Percentiles rank a stretch among this genome's conserved stretches.
Evolutionary conservation across 2,797 vertebrate species (phyloP).

Genomic region (Balearica regulorum): DNA sequence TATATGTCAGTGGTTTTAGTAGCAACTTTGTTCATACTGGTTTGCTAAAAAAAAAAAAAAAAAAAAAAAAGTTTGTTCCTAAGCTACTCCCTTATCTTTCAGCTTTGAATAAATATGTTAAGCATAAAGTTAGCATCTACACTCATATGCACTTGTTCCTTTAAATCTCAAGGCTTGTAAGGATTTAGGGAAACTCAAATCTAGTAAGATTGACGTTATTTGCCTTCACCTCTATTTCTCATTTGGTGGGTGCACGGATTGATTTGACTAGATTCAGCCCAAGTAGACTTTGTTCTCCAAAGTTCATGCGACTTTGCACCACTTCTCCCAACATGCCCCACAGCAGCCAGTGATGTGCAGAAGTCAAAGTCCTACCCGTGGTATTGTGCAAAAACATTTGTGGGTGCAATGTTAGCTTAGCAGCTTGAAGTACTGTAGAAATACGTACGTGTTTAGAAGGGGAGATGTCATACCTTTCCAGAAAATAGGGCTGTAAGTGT

Average conservation of each 20-base stretch:
- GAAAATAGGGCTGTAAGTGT: background rate
- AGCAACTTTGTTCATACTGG: background rate
- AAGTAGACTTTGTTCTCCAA: background rate
- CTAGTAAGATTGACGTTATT: background rate
- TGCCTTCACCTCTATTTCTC: background rate
- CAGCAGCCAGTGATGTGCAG: conserved; percentile 19
- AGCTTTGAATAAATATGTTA: background rate
- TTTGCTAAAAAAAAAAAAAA: background rate
- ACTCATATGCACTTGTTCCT: background rate
- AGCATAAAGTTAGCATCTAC: background rate
- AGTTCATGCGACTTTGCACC: background rate
- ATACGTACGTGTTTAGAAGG: background rate
- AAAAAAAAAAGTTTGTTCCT: background rate
- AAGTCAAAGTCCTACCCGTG: conserved; percentile 37
- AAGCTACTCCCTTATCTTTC: background rate
- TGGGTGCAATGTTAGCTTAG: conserved; percentile 15
- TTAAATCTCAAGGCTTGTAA: conserved; percentile 20
- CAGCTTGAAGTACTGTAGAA: conserved; percentile 8
- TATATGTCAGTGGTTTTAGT: background rate
- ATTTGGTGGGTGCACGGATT: background rate
- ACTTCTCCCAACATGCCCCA: background rate
- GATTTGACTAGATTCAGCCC: background rate
- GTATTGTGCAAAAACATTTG: conserved; percentile 15
- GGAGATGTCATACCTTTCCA: background rate
- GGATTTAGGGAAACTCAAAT: background rate